A percentile compares a stretch with the other conserved stretches of the same genome.
phyloP scores from a whole-genome alignment of 1,140 invertebrate species.

The Andrena cerasifolii region DNA sequence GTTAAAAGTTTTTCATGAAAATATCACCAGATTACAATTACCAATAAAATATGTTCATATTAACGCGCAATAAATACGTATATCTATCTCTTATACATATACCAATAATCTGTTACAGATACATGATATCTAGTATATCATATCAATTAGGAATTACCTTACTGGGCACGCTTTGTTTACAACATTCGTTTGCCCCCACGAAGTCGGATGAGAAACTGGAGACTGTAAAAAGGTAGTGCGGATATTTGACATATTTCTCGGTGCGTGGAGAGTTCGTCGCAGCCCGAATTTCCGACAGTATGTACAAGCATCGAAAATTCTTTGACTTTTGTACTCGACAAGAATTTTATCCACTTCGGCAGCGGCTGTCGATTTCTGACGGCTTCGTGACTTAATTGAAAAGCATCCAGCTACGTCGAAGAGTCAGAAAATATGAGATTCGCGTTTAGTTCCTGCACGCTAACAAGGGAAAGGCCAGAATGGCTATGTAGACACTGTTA shows the following conservation, averaged over 20 bases:
- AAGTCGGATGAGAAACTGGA: neutral
- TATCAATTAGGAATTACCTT: neutral
- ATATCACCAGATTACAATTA: neutral
- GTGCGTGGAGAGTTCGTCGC: neutral
- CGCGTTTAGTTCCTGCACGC: conserved; percentile 22
- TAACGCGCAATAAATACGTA: neutral
- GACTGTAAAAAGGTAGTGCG: neutral
- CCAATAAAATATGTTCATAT: neutral
- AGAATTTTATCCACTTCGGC: conserved; percentile 38
- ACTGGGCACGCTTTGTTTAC: neutral
- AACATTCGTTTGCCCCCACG: neutral
- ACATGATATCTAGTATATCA: neutral
- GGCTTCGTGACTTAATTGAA: conserved; percentile 39
- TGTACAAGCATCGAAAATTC: conserved; percentile 13
- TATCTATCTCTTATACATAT: neutral
- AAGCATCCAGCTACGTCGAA: conserved; percentile 12
- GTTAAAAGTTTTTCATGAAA: conserved; percentile 13
- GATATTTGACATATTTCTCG: conserved; percentile 5
- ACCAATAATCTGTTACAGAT: neutral
- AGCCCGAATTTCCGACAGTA: neutral
- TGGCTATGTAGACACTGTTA: conserved; percentile 79
- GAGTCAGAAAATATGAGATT: conserved; percentile 48
- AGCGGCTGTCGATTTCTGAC: conserved; percentile 20
- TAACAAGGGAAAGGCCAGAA: conserved; percentile 29
- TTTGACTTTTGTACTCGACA: conserved; percentile 48